Evolutionary conservation across 2,113 vertebrate species (phyloP), one percentile per base, ranked within the genome.

Genomic region (Globicephala melas): DNA sequence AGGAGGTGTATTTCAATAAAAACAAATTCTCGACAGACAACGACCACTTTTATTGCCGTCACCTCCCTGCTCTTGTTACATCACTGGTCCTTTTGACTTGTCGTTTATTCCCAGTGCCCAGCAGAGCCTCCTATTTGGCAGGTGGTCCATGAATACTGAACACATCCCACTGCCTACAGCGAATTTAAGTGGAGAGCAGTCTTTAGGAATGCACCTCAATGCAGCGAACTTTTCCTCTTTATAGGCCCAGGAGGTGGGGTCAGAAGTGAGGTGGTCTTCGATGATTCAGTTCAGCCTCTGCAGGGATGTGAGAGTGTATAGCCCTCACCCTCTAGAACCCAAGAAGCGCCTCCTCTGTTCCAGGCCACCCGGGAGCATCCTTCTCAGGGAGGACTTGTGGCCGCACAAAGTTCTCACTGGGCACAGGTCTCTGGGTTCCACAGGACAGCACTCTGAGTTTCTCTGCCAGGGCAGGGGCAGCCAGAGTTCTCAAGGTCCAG

Each of bases 401-500:
- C 47, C 62, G 76, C 70, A 28, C 0, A 3, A 38, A 38, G 15
- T 67, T 73, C 70, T 88, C n/a, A 12, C 31, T 74, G 58, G 84
- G 28, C 83, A 79, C 8, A 21, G 50, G 41, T 20, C 23, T 38
- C 28, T 28, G 89, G 44, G 21, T 70, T 62, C 77, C 9, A 18
- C 36, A 74, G 63, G 79, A 89, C 31, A 25, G 15, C 77, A 18
- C 41, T 88, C 36, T 26, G 26, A n/a, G 31, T 28, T 53, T 53
- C n/a, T 93, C n/a, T 92, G 62, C 41, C 79, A 33, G 6, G 12
- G 14, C 53, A 50, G 36, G 36, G 70, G 94, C 77, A 83, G 94
- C 67, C 87, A 85, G 89, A 73, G 86, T 80, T 93, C 89, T 83
- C 85, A 50, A 73, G 73, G n/a, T 17, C 63, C 44, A 65, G 28